Evolutionary conservation across 2,888 invertebrate genomes (phyloP), one percentile per base, ranked within the genome.

Genomic region (Phasia obesa): DNA sequence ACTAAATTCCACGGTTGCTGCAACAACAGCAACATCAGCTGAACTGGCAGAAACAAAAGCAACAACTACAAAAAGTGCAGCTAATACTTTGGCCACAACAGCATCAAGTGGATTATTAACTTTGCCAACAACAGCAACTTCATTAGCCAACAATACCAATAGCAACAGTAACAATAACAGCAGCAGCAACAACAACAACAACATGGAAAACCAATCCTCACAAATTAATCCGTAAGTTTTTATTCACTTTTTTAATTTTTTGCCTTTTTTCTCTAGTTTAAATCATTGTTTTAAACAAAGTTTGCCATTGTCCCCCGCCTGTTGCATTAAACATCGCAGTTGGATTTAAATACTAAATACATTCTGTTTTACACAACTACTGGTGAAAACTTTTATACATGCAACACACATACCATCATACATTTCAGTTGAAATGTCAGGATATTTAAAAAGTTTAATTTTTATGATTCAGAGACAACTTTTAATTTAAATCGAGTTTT

Each of bases 1-100:
- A 87, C 88, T 89, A 87, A 89, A 90, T 89, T 89, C 90, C 87
- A 88, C 86, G 86, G 84, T 86, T 86, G 84, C 86, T 81, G 82
- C 87, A 85, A 78, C 85, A 80, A 82, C 81, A 65, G 25, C 80
- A 65, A n/a, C n/a, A n/a, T n/a, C n/a, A n/a, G 47, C 81, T 73
- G 51, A 51, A 25, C 51, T 44, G 38, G 27, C 64, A 21, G 57
- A 80, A 83, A 13, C 75, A 83, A 80, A 3, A 27, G 6, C 27
- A 27, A 53, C 85, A 83, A 15, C 77, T 75, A 60, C 64, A 77
- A 74, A 79, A 74, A 64, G 49, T 57, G 64, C 85, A 79, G 77
- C 81, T 80, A 80, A 80, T 80, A 81, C 65, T 59, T 64, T 78
- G 62, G 71, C 79, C 75, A 62, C 84, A 82, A 74, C 86, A 84